These are phyloP conservation scores for Australoheros scitulus DNA, from an alignment of 2,113 vertebrate species.

Conservation along the genomic window DNA sequence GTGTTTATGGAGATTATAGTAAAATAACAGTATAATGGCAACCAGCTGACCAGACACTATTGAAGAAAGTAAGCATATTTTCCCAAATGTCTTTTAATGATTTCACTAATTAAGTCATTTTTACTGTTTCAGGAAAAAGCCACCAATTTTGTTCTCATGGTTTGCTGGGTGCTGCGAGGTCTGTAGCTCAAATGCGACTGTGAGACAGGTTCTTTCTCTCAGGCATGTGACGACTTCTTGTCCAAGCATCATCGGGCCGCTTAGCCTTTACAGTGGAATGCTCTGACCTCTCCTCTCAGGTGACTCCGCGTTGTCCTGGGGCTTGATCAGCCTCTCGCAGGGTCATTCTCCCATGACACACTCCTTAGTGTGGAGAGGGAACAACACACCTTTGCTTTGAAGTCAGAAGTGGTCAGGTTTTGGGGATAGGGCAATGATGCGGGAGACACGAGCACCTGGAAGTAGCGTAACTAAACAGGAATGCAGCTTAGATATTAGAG, in stretches of 20 bases:
- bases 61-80: background rate
- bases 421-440: conserved; percentile 50
- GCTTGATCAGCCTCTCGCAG: conserved; percentile 34
- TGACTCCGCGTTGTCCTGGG: conserved; percentile 56
- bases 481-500: conserved; percentile 22
- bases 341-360: conserved; percentile 74
- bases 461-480: conserved; percentile 48
- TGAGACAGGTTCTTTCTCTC: conserved; percentile 10
- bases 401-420: conserved; percentile 53
- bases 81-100: background rate
- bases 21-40: background rate
- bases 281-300: conserved; percentile 65
- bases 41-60: background rate
- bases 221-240: conserved; percentile 13
- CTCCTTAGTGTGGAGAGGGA: conserved; percentile 43
- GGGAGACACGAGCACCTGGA: conserved; percentile 65
- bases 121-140: background rate
- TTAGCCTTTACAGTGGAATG: conserved; percentile 50
- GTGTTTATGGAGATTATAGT: background rate
- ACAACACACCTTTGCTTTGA: conserved; percentile 69
- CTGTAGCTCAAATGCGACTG: conserved; percentile 20
- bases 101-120: background rate
- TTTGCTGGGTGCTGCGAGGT: background rate
- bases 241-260: background rate
- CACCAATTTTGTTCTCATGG: background rate